A percentile compares a stretch with the other conserved stretches of the same genome.
These are phyloP conservation scores for Ptychoptera albimana DNA, from an alignment of 2,888 invertebrate species.

Conservation along the genomic window DNA sequence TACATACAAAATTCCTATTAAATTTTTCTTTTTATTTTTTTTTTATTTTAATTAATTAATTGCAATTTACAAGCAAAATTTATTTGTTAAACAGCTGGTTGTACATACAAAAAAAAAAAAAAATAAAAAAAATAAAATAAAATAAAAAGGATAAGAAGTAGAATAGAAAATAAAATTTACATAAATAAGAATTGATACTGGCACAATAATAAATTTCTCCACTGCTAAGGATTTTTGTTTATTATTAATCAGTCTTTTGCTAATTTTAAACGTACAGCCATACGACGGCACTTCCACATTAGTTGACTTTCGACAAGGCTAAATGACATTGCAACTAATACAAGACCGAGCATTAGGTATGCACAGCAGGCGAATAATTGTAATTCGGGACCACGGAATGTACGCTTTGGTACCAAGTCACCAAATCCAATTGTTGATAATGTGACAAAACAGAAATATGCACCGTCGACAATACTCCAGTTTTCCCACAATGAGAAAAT, in stretches of 20 bases:
- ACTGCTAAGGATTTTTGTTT: not conserved
- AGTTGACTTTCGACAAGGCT: constrained; percentile 70
- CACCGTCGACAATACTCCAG: constrained; percentile 66
- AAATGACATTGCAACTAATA: constrained; percentile 72
- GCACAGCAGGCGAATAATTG: constrained; percentile 67
- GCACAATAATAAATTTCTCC: not conserved
- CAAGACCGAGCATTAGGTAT: constrained; percentile 61
- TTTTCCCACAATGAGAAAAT: constrained; percentile 67
- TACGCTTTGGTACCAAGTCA: constrained; percentile 45
- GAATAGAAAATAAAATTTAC: not conserved
- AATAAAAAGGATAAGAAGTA: too few relatives aligned
- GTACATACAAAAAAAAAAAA: too few relatives aligned
- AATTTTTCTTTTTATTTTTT: too few relatives aligned
- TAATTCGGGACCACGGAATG: constrained; percentile 32
- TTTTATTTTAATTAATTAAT: too few relatives aligned
- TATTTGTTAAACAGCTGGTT: too few relatives aligned
- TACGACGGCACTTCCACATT: constrained; percentile 51
- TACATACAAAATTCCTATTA: too few relatives aligned
- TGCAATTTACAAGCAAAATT: too few relatives aligned
- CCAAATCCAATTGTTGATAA: constrained; percentile 71
- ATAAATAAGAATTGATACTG: not conserved
- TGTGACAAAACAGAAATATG: constrained; percentile 74
- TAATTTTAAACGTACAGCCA: constrained; percentile 52
- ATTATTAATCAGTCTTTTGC: constrained; percentile 35
- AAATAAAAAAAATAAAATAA: too few relatives aligned